A percentile compares a stretch with the other conserved stretches of the same genome.
Conservation (phyloP, 2,113 vertebrate species). For the Colossoma macropomum region DNA sequence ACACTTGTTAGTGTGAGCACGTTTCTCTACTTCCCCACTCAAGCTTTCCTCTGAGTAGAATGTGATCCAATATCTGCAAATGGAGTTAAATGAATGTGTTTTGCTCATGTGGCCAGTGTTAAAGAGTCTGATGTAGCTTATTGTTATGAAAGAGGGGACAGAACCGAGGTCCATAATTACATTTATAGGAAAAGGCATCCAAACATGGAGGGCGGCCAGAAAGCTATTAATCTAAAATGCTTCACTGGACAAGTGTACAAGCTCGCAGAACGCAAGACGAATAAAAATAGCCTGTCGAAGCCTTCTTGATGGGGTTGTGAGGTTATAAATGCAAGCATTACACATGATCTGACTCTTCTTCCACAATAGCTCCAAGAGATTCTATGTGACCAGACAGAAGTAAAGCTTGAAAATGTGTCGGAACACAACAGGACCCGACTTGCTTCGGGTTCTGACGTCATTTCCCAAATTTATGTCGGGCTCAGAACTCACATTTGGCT, state of each 20-base stretch:
- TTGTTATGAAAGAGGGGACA: conserved; percentile 67
- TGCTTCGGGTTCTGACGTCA: too few species aligned
- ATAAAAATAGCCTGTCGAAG: conserved; percentile 1
- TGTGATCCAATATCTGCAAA: conserved; percentile 75
- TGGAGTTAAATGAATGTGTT: conserved; percentile 74
- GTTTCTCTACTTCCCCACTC: conserved; percentile 51
- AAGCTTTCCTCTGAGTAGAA: conserved; percentile 65
- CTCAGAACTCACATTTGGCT: too few species aligned
- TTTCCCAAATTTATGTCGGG: too few species aligned
- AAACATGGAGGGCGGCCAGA: conserved; percentile 67
- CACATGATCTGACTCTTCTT: not conserved
- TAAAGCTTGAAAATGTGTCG: too few species aligned
- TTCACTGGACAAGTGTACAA: conserved; percentile 13
- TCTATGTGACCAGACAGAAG: not conserved
- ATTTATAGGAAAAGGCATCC: conserved; percentile 60
- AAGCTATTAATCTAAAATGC: conserved; percentile 63
- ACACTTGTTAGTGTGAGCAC: conserved; percentile 65
- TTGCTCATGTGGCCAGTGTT: conserved; percentile 54
- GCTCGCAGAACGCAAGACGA: not conserved
- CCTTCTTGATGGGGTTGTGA: not conserved
- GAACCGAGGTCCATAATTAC: conserved; percentile 52
- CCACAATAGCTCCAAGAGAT: conserved; percentile 35
- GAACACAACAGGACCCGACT: too few species aligned
- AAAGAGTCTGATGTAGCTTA: conserved; percentile 65
- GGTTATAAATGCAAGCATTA: not conserved